phyloP scores from a whole-genome alignment of 2,113 vertebrate species.

The Pionites leucogaster region DNA sequence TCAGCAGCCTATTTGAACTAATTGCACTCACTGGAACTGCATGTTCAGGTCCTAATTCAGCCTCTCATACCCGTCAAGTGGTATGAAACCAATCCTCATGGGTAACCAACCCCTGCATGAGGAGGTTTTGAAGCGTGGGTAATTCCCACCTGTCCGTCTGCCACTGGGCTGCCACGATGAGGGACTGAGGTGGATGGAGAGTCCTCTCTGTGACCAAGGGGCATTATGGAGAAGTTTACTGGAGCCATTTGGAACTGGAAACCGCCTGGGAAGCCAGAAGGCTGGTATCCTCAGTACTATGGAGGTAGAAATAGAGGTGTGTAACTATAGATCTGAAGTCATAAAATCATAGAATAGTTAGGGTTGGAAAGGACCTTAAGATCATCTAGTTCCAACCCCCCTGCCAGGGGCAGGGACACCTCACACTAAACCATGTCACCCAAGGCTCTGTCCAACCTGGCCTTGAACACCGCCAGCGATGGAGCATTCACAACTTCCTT shows the following conservation, averaged over 20 bases:
- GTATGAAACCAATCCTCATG: neutral
- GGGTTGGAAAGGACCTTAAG: too few species aligned
- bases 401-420: too few species aligned
- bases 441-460: too few species aligned
- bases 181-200: neutral
- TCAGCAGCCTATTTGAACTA: neutral
- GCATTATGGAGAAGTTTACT: neutral
- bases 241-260: neutral
- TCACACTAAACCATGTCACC: too few species aligned
- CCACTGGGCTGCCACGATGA: accelerated
- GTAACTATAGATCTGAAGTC: neutral
- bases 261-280: neutral
- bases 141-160: neutral
- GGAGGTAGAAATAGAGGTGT: neutral
- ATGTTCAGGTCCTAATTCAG: neutral
- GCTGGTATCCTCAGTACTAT: neutral
- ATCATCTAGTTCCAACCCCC: too few species aligned
- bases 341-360: too few species aligned
- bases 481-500: too few species aligned
- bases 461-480: too few species aligned
- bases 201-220: neutral
- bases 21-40: neutral
- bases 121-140: neutral
- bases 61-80: neutral
- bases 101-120: neutral